phyloP scores from a whole-genome alignment of 2,113 vertebrate species.

The Trogon melanurus region DNA sequence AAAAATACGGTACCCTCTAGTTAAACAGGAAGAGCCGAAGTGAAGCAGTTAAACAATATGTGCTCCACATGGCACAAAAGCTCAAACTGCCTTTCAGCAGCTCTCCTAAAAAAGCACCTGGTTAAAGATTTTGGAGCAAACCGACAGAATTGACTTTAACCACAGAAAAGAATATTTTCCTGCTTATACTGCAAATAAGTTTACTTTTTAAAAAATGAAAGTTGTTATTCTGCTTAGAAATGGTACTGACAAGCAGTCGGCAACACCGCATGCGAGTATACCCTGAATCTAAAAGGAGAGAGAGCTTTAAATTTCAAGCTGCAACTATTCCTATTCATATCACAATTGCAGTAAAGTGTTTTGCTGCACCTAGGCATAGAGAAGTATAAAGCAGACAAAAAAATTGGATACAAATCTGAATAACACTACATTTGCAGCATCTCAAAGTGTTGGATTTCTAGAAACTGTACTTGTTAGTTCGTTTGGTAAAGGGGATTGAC shows the following conservation, averaged over 20 bases:
- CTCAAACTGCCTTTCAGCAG: background rate
- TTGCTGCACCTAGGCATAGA: background rate
- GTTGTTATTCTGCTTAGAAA: background rate
- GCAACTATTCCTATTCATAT: background rate
- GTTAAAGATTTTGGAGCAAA: background rate
- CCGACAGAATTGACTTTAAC: background rate
- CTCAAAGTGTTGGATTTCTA: background rate
- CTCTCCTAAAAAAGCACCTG: background rate
- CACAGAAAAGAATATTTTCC: background rate
- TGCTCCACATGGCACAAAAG: background rate
- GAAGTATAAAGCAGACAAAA: background rate
- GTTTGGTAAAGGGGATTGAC: background rate
- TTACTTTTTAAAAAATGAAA: background rate
- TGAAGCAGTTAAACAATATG: background rate
- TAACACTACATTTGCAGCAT: background rate
- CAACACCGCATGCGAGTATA: fast-evolving
- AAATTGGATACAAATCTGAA: background rate
- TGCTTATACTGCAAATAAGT: background rate
- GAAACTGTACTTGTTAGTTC: background rate
- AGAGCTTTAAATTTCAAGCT: background rate
- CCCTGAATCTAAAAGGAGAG: background rate
- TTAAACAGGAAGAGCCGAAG: background rate
- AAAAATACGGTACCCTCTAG: background rate
- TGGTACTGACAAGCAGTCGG: background rate
- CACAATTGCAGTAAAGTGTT: background rate